Percentiles rank a stretch among this genome's conserved stretches.
Conservation (phyloP, 1,140 invertebrate genomes). For the Bombus polaris region DNA sequence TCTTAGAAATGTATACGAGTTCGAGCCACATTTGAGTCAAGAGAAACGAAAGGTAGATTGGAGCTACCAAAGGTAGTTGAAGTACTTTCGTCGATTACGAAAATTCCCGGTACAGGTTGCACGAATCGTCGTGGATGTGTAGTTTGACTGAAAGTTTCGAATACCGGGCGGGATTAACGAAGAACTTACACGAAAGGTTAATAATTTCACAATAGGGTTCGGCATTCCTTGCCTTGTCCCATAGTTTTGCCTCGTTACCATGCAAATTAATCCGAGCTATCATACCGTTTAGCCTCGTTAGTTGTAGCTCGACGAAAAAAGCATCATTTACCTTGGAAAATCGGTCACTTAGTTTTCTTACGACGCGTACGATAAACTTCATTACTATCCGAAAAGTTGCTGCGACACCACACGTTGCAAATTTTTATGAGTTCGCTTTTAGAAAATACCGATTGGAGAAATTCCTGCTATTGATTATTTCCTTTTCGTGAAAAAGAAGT, state of each 20-base stretch:
- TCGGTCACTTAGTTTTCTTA: slow-evolving; percentile 62
- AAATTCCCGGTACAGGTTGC: not conserved
- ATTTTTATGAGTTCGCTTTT: no score
- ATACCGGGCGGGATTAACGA: slow-evolving; percentile 6
- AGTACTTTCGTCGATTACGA: not conserved
- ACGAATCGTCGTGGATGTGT: not conserved
- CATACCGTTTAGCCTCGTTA: slow-evolving; percentile 41
- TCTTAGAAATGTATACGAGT: no score
- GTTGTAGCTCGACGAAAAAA: slow-evolving; percentile 55
- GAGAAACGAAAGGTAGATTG: no score
- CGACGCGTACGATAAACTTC: slow-evolving; percentile 22
- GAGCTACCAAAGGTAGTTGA: not conserved
- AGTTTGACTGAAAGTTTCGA: not conserved
- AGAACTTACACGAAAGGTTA: slow-evolving; percentile 53
- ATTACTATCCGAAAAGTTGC: not conserved
- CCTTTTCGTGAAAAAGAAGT: not conserved
- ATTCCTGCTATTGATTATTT: not conserved
- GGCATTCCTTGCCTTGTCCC: slow-evolving; percentile 37
- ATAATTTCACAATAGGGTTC: slow-evolving; percentile 54
- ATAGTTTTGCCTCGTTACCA: slow-evolving; percentile 54
- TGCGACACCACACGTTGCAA: no score
- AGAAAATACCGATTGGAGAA: not conserved
- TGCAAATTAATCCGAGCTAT: slow-evolving; percentile 62
- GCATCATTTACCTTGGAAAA: slow-evolving; percentile 64
- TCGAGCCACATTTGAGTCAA: no score